Base-by-base conservation (phyloP, 2,113 vertebrate species). In the Tichodroma muraria region DNA sequence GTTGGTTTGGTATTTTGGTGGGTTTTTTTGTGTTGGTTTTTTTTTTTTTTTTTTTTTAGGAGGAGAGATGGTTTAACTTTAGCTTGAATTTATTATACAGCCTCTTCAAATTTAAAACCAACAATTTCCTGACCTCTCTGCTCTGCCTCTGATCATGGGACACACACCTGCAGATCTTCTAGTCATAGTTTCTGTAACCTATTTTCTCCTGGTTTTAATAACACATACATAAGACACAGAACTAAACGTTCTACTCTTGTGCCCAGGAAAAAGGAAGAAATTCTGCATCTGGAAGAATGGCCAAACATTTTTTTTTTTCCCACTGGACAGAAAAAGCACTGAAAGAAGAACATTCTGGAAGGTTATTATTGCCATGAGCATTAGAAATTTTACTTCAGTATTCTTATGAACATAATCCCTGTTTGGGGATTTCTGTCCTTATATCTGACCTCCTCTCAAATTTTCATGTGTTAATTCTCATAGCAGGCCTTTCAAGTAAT, bases 101-200 rank as follows among this genome's bases (percentile, higher is more conserved):
- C 35, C 35, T 81, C 80, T 92, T 96, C 65, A 44, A 75, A 92
- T 44, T 56, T 94, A 87, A 91, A 97, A 82, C 66, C 68, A 78
- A 44, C 47, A 68, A 94, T 93, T 84, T 91, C 45, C 93, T 87
- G 92, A 81, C 45, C 49, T 96, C 73, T n/a, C n/a, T 93, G n/a
- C 47, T 90, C 60, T 73, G 61, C 53, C 37, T 95, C 79, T 95
- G 82, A 85, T 89, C 59, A 63, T 57, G 57, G 45, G 73, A 61
- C 79, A 66, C 35, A 96, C 73, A 91, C 82, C 59, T 95, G 70
- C 75, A 65, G 59, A 54, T 77, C 60, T 77, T 78, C 37, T 27
- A 85, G 61, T 72, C 78, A 76, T 42, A 72, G 33, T 57, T 92
- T 37, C 77, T 80, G 42, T 69, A 82, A 84, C 10, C 5, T 73